These are phyloP conservation scores for Rhopalosiphum padi DNA, from an alignment of 1,140 invertebrate species.

Conservation along the genomic window DNA sequence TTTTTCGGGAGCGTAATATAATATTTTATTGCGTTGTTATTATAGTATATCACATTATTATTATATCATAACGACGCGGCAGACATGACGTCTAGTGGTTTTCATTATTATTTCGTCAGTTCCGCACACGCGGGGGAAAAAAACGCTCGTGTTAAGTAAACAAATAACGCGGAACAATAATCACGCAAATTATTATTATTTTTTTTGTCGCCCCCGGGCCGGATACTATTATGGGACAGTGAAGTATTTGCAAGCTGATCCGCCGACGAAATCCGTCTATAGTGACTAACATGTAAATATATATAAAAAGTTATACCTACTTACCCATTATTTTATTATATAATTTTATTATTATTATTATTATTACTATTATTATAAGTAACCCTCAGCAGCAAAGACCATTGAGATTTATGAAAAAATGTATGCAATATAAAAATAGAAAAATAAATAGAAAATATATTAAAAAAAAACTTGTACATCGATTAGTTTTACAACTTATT, in stretches of 20 bases:
- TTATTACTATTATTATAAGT: not conserved
- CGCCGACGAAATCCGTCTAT: not conserved
- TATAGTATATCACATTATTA: constrained; percentile 11
- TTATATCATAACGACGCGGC: not conserved
- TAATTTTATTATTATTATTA: too few species aligned
- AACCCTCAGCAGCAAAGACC: too few species aligned
- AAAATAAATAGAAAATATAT: not conserved
- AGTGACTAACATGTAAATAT: not conserved
- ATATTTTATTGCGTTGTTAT: not conserved
- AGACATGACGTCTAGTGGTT: constrained; percentile 50
- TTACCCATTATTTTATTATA: not conserved
- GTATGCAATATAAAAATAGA: not conserved
- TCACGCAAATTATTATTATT: constrained; percentile 26
- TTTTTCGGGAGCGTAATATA: not conserved
- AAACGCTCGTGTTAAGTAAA: not conserved
- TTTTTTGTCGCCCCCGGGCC: constrained; percentile 1
- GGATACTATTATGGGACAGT: not conserved
- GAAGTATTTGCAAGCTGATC: not conserved
- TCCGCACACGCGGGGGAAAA: not conserved
- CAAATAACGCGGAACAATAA: not conserved
- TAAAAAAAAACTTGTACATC: not conserved
- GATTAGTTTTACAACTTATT: not conserved
- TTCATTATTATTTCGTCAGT: constrained; percentile 27
- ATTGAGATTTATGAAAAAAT: too few species aligned
- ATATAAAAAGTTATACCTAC: not conserved